phyloP scores from a whole-genome alignment of 1,140 invertebrate genomes.

The Tyrophagus putrescentiae region DNA sequence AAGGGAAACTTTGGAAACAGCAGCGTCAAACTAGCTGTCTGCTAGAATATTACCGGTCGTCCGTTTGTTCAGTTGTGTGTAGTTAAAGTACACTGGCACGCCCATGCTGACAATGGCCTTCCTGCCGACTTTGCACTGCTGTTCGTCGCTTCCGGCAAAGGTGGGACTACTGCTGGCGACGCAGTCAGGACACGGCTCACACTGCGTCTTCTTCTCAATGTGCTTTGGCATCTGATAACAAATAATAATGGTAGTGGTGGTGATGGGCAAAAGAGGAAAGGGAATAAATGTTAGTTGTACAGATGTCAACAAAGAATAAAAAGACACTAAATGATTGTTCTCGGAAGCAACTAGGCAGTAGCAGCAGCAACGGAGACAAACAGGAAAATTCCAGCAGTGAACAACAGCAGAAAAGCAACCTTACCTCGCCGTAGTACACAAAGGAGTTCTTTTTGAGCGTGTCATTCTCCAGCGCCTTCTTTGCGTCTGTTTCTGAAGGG shows the following conservation, averaged over 20 bases:
- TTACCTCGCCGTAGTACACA: slow-evolving; percentile 18
- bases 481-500: no score
- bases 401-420: not conserved
- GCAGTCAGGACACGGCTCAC: slow-evolving; percentile 5
- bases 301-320: not conserved
- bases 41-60: not conserved
- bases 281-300: no score
- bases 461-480: not conserved
- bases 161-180: not conserved
- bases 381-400: not conserved
- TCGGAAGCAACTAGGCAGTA: not conserved
- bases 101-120: not conserved
- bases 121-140: slow-evolving; percentile 1
- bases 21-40: not conserved
- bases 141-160: not conserved
- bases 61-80: not conserved
- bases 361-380: not conserved
- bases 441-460: not conserved
- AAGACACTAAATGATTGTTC: no score
- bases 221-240: slow-evolving; percentile 8
- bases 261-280: no score
- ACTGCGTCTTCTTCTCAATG: not conserved
- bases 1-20: not conserved
- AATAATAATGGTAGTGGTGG: no score
- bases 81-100: not conserved